Conservation (phyloP, 2,888 invertebrate genomes). For the Dorcus parallelipipedus region DNA sequence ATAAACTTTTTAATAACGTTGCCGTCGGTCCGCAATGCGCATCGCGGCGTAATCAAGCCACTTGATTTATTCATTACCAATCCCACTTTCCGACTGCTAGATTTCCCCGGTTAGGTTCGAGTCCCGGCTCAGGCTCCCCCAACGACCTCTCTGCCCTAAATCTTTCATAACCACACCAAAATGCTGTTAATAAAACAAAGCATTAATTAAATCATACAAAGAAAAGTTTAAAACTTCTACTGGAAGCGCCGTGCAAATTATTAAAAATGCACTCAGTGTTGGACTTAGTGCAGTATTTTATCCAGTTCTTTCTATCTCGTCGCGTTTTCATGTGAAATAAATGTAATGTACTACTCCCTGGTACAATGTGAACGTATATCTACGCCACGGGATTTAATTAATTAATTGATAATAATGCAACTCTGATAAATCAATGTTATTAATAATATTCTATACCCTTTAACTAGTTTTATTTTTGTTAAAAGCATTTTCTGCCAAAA, state of each 20-base stretch:
- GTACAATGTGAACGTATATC: too few species aligned
- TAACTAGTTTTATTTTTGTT: too few species aligned
- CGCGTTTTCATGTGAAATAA: too few species aligned
- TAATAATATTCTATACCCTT: too few species aligned
- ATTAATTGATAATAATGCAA: too few species aligned
- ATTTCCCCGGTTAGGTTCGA: constrained; percentile 30
- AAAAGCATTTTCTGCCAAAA: too few species aligned
- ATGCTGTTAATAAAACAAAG: constrained; percentile 31
- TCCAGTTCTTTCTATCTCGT: too few species aligned
- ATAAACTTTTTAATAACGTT: constrained; percentile 3
- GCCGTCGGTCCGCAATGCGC: constrained; percentile 25
- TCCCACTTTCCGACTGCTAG: constrained; percentile 32
- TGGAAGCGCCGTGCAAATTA: not conserved
- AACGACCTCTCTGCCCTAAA: constrained; percentile 23
- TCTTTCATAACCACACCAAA: constrained; percentile 32
- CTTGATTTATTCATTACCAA: constrained; percentile 36
- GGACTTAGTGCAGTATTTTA: too few species aligned
- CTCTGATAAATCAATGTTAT: too few species aligned
- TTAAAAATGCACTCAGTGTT: not conserved
- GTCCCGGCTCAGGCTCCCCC: constrained; percentile 17
- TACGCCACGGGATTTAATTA: too few species aligned
- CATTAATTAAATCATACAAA: constrained; percentile 26
- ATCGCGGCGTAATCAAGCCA: constrained; percentile 31
- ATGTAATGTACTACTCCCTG: too few species aligned
- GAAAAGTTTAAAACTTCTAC: constrained; percentile 18